These are phyloP conservation scores for Accipiter badius DNA, from an alignment of 2,797 vertebrate species.

Conservation along the genomic window DNA sequence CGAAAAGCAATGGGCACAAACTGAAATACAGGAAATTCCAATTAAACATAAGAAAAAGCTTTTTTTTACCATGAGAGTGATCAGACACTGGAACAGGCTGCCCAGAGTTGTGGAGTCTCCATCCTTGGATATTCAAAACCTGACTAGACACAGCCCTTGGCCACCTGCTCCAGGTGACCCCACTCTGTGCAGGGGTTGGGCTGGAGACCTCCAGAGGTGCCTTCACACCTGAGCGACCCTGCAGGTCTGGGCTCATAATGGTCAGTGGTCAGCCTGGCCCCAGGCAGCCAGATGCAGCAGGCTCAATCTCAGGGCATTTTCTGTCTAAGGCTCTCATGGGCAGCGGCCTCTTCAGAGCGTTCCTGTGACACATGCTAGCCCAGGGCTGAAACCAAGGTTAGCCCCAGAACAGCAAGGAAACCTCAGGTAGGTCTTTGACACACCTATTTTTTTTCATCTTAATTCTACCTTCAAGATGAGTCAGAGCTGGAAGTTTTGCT, in stretches of 20 bases:
- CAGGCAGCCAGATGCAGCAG: background rate
- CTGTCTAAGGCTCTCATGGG: background rate
- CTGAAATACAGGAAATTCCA: background rate
- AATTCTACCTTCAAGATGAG: background rate
- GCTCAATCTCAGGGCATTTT: background rate
- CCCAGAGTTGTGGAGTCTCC: background rate
- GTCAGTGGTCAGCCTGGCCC: background rate
- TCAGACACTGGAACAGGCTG: background rate
- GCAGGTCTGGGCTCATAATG: background rate
- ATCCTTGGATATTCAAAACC: background rate
- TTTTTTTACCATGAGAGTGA: background rate
- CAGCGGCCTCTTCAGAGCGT: background rate
- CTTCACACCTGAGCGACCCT: background rate
- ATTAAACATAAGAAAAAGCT: background rate
- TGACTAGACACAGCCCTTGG: background rate
- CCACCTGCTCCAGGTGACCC: background rate
- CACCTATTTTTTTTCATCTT: background rate
- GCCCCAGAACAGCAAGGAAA: background rate
- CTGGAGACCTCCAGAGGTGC: background rate
- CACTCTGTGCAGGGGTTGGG: background rate
- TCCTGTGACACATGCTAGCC: background rate
- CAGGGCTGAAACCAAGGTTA: background rate
- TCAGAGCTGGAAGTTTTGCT: background rate
- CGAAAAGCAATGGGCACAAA: background rate
- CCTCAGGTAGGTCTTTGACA: background rate